Evolutionary conservation across 2,113 vertebrate species (phyloP), one percentile per base, ranked within the genome.

Genomic region (Cinclus mexicanus): DNA sequence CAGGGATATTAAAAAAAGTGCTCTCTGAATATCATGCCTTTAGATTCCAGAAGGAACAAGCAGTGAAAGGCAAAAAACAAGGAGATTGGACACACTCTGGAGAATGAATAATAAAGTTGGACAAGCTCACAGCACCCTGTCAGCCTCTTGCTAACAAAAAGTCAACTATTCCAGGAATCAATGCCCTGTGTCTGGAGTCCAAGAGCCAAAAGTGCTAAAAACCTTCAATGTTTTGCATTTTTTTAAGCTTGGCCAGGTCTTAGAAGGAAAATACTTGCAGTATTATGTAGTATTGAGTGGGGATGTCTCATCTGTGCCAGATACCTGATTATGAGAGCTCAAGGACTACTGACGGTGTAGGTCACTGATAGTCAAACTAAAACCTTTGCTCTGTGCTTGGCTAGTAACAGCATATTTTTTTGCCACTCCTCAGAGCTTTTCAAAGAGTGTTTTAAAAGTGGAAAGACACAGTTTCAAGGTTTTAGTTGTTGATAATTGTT

Each of bases 401-500:
- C 35, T 67, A 49, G 9, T 59, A 79, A 80, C 20, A 29, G 26
- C 37, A 10, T 31, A 59, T 72, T 57, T 7, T 50, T 42, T 19
- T 10, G 4, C 63, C 31, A 12, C 47, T 63, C 22, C 33, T 69
- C 33, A 60, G 46, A 90, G 59, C 26, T 85, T 91, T 91, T 60
- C 39, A 93, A 60, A 80, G 41, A 21, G 4, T 52, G 15, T 59
- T 94, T 91, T 60, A 60, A 92, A 93, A 83, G 64, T 33, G 35
- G 50, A 88, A 83, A 42, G 6, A 77, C 64, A 64, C 8, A 39
- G 7, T 64, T 94, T 88, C 47, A 83, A 90, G 39, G 29, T 90
- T 93, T 94, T 55, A 74, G 71, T 44, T 69, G 15, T 76, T 63
- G n/a, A 11, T 86, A 83, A 93, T 88, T 92, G 49, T 75, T 94